Base-by-base conservation (phyloP, 1,140 invertebrate species). In the Sinella curviseta region DNA sequence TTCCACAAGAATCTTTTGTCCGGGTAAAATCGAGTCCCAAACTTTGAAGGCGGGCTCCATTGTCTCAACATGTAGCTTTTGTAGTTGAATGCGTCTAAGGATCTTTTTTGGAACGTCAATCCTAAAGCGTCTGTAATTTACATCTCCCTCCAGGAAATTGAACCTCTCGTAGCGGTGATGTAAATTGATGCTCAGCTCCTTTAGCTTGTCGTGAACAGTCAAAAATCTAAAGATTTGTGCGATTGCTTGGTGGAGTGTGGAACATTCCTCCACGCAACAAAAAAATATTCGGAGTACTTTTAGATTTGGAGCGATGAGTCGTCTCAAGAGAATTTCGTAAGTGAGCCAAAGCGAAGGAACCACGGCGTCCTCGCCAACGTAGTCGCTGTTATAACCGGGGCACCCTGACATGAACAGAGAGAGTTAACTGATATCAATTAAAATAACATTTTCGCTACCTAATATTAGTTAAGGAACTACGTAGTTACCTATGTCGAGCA, bases 211-310 rank as follows among this genome's bases (percentile, higher is more conserved):
- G 24, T 60, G 57, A 16, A 60, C 24, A 8, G 57, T 4, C 24
- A 60, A 12, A 26, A 60, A 60, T n/a, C 57, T 16, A n/a, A 60
- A 60, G 57, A 60, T 60, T 60, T 60, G 57, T 8, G 57, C 57
- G 4, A 26, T 17, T 17, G 57, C 57, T 17, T 12, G 12, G 57
- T 60, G 57, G 3, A 60, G 24, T 14, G 24, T 60, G 3, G 57
- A 60, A 60, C 57, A 60, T 3, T 60, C 24, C 24, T 60, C 57
- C 3, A 26, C 14, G 24, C 57, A 60, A n/a, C 57, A 60, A 26
- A 60, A 60, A 26, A 60, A 60, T 12, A 60, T 60, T 26, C 57
- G 57, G 24, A 60, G 24, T n/a, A 60, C 24, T 16, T 26, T 16
- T 26, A 60, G 24, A 26, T 60, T 60, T 12, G 57, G 57, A 60